These are phyloP conservation scores for Stictonetta naevosa DNA, from an alignment of 2,113 vertebrate genomes.

Conservation along the genomic window DNA sequence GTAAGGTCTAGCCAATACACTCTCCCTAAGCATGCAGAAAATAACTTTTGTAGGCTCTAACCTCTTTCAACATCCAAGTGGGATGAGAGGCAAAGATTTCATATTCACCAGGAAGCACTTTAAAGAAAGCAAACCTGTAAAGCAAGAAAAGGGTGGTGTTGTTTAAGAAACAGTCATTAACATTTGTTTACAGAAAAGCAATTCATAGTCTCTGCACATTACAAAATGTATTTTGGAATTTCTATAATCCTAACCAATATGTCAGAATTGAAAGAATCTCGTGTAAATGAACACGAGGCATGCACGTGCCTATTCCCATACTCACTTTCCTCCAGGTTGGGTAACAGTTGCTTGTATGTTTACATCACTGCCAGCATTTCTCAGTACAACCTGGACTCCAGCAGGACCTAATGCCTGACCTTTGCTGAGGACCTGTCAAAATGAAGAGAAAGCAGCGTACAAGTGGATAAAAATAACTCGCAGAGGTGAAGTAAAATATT, in stretches of 20 bases:
- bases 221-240: background rate
- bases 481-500: background rate
- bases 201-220: background rate
- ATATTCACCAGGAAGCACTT: conserved; percentile 94
- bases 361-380: conserved; percentile 79
- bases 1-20: background rate
- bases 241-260: background rate
- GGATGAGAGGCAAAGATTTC: conserved; percentile 92
- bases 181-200: background rate
- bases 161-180: background rate
- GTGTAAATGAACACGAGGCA: background rate
- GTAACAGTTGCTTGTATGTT: conserved; percentile 87
- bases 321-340: conserved; percentile 93
- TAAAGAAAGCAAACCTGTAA: conserved; percentile 91
- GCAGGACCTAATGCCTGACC: conserved; percentile 90
- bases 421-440: conserved; percentile 91
- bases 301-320: background rate
- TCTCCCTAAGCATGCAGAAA: background rate
- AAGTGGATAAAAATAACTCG: background rate
- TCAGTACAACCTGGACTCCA: conserved; percentile 89
- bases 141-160: background rate
- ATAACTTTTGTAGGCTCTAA: conserved; percentile 60
- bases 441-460: background rate
- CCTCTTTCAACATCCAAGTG: conserved; percentile 92
- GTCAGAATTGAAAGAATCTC: background rate